Base-by-base conservation (phyloP, 2,113 vertebrate species). In the Tachuris rubrigastra region DNA sequence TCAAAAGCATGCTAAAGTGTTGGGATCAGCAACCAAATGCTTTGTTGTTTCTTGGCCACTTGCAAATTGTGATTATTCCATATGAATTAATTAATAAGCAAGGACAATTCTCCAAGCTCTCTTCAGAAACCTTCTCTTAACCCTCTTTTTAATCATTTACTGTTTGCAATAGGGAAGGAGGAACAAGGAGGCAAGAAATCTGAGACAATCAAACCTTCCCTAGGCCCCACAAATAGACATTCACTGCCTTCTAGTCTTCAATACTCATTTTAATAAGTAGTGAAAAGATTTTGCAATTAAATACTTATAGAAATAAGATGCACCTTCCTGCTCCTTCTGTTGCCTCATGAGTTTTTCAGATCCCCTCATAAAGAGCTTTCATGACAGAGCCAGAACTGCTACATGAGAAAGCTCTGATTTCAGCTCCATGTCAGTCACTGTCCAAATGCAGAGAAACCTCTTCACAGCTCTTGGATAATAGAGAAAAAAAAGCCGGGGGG, bases 231-330 rank as follows among this genome's bases (percentile, higher is more conserved):
- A 84, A 93, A 92, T 3, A 93, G 60, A 78, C 30, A 71, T 35
- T 86, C 6, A 3, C 14, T 80, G 60, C 86, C 72, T 95, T 95
- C 90, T 5, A 90, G 75, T 17, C 75, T 92, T 88, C 71, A 92
- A 85, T 92, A 63, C 90, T 77, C 63, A 53, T 86, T 95, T 78
- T 95, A 91, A 35, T 89, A 79, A 95, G 79, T n/a, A 94, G 82
- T 30, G 49, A 83, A 87, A 95, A 93, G 77, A 89, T 89, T 89
- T 95, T 0, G 0, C 84, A 89, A 79, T 85, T 94, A 94, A 95
- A 93, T 27, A 41, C 62, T 79, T 82, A 92, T 37, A 82, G 79
- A 93, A 92, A 55, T 79, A 93, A 85, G 77, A 95, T 30, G 60
- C 76, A 67, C 81, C 52, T 84, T 89, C 60, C 68, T 60, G 69